Percentiles rank a stretch among this genome's conserved stretches.
These are phyloP conservation scores for Calidris pygmaea DNA, from an alignment of 2,113 vertebrate genomes.

Conservation along the genomic window DNA sequence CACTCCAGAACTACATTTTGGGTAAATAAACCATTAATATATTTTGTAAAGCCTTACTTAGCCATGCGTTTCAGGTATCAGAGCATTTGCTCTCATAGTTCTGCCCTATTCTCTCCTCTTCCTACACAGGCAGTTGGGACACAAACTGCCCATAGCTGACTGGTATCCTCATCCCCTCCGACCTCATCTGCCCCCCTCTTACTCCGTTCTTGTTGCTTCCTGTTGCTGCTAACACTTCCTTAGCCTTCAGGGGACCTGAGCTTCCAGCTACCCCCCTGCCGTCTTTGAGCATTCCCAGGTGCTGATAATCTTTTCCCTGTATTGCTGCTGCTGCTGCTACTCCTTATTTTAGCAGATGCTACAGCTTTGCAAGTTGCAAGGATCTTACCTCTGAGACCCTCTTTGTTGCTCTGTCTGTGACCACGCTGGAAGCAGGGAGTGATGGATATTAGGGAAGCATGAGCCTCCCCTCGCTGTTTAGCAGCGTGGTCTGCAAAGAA, in stretches of 20 bases:
- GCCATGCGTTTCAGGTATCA: not conserved
- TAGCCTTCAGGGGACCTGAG: not conserved
- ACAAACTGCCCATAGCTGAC: not conserved
- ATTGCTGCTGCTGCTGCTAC: not conserved
- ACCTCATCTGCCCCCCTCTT: not conserved
- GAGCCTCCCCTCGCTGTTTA: constrained; percentile 39
- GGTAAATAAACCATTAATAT: not conserved
- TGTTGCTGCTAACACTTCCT: not conserved
- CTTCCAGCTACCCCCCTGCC: not conserved
- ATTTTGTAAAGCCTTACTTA: not conserved
- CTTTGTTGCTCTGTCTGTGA: constrained; percentile 68
- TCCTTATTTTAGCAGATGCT: not conserved
- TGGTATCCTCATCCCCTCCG: not conserved
- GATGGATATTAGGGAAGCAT: constrained; percentile 61
- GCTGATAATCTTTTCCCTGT: not conserved
- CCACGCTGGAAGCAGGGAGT: constrained; percentile 51
- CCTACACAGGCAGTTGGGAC: not conserved
- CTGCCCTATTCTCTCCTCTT: not conserved
- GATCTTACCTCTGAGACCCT: constrained; percentile 65
- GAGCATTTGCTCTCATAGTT: not conserved
- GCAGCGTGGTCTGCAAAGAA: constrained; percentile 65
- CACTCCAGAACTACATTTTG: not conserved
- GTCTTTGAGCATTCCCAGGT: not conserved
- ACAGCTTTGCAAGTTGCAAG: not conserved
- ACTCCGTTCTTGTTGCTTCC: not conserved